phyloP scores from a whole-genome alignment of 2,888 invertebrate genomes.

The Pinctada fucata region DNA sequence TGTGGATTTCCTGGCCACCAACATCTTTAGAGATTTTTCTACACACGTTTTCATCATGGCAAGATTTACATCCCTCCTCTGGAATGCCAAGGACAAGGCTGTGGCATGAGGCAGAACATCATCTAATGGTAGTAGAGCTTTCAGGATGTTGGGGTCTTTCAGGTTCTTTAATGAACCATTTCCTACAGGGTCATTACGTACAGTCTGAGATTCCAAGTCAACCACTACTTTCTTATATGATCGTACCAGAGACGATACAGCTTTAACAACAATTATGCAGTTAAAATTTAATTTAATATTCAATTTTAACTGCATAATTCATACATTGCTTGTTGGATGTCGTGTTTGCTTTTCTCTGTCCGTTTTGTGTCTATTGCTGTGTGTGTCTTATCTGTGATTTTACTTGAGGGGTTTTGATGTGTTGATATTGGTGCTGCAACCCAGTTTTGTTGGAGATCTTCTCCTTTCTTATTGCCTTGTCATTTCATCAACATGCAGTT shows the following conservation, averaged over 20 bases:
- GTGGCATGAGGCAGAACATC: conserved; percentile 43
- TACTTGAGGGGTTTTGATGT: too few species aligned
- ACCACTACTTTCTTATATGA: conserved; percentile 31
- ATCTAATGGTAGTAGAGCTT: conserved; percentile 33
- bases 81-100: conserved; percentile 35
- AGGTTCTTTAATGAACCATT: conserved; percentile 43
- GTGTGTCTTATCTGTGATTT: too few species aligned
- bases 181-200: conserved; percentile 37
- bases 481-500: too few species aligned
- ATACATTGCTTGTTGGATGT: too few species aligned
- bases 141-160: conserved; percentile 36
- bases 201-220: conserved; percentile 38
- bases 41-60: conserved; percentile 32
- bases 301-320: too few species aligned
- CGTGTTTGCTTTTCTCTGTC: too few species aligned
- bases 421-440: too few species aligned
- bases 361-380: too few species aligned
- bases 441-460: too few species aligned
- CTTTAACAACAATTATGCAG: conserved; percentile 6
- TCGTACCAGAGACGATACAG: conserved; percentile 36
- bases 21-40: conserved; percentile 30
- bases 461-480: too few species aligned
- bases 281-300: too few species aligned
- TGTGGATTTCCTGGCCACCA: conserved; percentile 18
- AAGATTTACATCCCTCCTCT: conserved; percentile 31